Evolutionary conservation across 1,140 invertebrate genomes (phyloP).

Genomic region (Aphelinus atriplicis): DNA sequence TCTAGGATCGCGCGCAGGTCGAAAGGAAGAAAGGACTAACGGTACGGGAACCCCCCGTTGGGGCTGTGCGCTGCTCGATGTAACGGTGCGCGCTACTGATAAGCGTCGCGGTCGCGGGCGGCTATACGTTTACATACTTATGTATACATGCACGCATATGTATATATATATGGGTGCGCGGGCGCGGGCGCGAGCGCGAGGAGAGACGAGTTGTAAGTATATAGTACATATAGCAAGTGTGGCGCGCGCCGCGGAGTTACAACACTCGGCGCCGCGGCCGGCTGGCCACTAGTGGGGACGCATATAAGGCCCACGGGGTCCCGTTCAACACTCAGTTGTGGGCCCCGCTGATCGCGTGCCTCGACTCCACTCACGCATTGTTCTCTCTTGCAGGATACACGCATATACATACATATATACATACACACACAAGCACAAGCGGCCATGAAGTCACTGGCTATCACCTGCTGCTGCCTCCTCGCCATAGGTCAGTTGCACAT

Average conservation of each 20-base stretch:
- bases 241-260: slow-evolving; percentile 1
- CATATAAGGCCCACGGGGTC: slow-evolving; percentile 62
- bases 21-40: too few relatives aligned
- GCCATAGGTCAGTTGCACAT: slow-evolving; percentile 54
- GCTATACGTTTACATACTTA: too few relatives aligned
- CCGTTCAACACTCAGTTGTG: slow-evolving; percentile 59
- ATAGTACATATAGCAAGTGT: too few relatives aligned
- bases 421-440: background rate
- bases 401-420: background rate
- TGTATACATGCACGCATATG: too few relatives aligned
- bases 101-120: too few relatives aligned
- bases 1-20: too few relatives aligned
- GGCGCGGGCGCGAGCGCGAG: too few relatives aligned
- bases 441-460: background rate
- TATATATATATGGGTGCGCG: too few relatives aligned
- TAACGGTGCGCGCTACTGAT: too few relatives aligned
- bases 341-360: slow-evolving; percentile 58
- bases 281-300: slow-evolving; percentile 55
- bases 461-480: slow-evolving; percentile 45
- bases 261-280: slow-evolving; percentile 7
- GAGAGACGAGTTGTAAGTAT: too few relatives aligned
- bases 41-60: too few relatives aligned
- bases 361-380: background rate
- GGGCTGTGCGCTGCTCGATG: too few relatives aligned
- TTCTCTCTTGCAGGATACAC: background rate